Percentiles rank a stretch among this genome's conserved stretches.
phyloP scores from a whole-genome alignment of 2,888 invertebrate species.

The Sarcophaga caerulescens region DNA sequence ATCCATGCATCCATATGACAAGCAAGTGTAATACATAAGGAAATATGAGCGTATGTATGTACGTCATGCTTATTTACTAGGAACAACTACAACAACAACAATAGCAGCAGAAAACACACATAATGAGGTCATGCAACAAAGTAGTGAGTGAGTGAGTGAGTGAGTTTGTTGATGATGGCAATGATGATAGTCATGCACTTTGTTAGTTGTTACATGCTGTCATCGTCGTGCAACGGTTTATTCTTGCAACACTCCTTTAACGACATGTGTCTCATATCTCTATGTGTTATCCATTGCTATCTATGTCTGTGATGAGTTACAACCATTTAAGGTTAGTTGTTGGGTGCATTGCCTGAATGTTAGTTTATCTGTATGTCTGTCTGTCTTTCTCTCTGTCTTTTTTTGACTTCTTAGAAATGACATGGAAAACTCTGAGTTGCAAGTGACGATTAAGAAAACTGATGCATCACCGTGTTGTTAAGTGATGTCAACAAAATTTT shows the following conservation, averaged over 20 bases:
- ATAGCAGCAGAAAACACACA: constrained; percentile 21
- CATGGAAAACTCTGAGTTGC: neutral
- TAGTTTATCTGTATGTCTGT: neutral
- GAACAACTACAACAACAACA: constrained; percentile 15
- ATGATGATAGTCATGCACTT: constrained; percentile 29
- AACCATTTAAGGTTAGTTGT: neutral
- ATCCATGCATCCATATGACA: too few relatives aligned
- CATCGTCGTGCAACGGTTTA: constrained; percentile 23
- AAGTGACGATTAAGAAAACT: constrained; percentile 26
- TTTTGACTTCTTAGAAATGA: neutral
- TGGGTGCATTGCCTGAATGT: neutral
- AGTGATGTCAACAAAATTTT: neutral
- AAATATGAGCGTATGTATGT: neutral
- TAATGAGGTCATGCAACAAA: constrained; percentile 64
- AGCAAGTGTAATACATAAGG: neutral
- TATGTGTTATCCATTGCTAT: constrained; percentile 6
- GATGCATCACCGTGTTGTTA: constrained; percentile 12
- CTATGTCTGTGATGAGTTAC: constrained; percentile 9
- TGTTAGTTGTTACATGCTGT: constrained; percentile 31
- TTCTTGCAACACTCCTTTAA: constrained; percentile 1
- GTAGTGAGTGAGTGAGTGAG: constrained; percentile 11
- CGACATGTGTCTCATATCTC: constrained; percentile 8
- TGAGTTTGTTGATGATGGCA: neutral
- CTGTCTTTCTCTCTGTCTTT: constrained; percentile 1
- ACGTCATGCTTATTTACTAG: constrained; percentile 19